Base-by-base conservation (phyloP, 2,797 vertebrate species). In the Strix occidentalis region DNA sequence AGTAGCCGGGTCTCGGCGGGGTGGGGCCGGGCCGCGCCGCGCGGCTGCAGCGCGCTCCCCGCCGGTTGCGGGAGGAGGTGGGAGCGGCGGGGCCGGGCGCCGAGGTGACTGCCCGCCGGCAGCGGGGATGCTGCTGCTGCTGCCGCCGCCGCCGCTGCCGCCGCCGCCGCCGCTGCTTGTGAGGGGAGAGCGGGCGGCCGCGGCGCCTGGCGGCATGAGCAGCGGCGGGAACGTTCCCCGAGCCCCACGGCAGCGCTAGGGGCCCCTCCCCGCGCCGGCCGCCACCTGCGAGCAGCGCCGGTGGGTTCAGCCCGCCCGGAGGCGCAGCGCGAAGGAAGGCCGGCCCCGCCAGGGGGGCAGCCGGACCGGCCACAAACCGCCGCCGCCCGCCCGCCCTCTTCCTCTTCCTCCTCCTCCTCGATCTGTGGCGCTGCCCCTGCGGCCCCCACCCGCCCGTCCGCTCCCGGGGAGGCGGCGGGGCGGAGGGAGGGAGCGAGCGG, bases 81-180 rank as follows among this genome's bases (percentile, higher is more conserved):
- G 88, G 57, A 39, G 43, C 43, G 31, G 43, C 16, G 48, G 39
- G 61, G 82, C 61, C 1, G 58, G 24, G 57, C 71, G 23, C 46
- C 50, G 66, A 76, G 90, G 89, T 82, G 94, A 74, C 87, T 89
- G 80, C 82, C 77, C 56, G 60, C 25, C 48, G 75, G 76, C 65
- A 64, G 95, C 93, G 76, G 95, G 84, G 82, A 96, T 96, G 87
- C 81, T 66, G 75, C 35, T 45, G 66, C 56, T 9, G 65, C 63
- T n/a, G n/a, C n/a, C n/a, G n/a, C n/a, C 16, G 75, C 89, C 70
- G 77, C 45, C 29, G 68, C 65, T 15, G 74, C 84, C 76, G 70
- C 64, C 63, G 65, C 58, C 48, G 45, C 71, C 37, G 68, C 78
- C 43, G 89, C 90, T 71, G 86, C 66, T 76, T 87, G 57, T 65